Conservation (phyloP, 2,888 invertebrate genomes). For the Dendrolimus houi region DNA sequence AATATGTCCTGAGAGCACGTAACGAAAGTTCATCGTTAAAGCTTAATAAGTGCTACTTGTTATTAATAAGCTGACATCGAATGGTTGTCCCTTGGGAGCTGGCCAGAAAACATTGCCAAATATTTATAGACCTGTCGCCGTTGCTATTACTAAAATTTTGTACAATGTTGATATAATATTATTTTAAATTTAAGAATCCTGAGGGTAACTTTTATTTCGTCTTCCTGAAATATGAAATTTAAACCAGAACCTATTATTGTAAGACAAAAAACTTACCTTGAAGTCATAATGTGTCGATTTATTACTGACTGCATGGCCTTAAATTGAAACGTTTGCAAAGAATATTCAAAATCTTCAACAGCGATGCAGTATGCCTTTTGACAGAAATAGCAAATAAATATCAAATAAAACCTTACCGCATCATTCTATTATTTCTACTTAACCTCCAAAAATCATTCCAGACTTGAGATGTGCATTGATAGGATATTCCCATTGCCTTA, state of each 20-base stretch:
- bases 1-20: conserved; percentile 7
- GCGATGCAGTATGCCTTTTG: no score
- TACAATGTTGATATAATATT: conserved; percentile 3
- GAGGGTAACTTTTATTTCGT: background rate
- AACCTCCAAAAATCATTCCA: no score
- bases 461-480: background rate
- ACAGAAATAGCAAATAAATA: no score
- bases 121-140: conserved; percentile 45
- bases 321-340: no score
- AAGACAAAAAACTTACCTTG: no score
- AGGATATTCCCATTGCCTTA: background rate
- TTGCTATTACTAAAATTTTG: conserved; percentile 33
- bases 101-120: conserved; percentile 60
- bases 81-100: conserved; percentile 40
- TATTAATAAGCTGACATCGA: conserved; percentile 33
- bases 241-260: no score
- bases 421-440: no score
- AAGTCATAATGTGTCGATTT: no score
- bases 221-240: no score
- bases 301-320: no score
- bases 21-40: conserved; percentile 5
- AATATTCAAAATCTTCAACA: no score
- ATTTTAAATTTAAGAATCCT: background rate
- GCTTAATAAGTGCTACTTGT: conserved; percentile 8
- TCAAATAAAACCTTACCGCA: no score